Base-by-base conservation (phyloP, 2,797 vertebrate species). In the Choloepus didactylus region DNA sequence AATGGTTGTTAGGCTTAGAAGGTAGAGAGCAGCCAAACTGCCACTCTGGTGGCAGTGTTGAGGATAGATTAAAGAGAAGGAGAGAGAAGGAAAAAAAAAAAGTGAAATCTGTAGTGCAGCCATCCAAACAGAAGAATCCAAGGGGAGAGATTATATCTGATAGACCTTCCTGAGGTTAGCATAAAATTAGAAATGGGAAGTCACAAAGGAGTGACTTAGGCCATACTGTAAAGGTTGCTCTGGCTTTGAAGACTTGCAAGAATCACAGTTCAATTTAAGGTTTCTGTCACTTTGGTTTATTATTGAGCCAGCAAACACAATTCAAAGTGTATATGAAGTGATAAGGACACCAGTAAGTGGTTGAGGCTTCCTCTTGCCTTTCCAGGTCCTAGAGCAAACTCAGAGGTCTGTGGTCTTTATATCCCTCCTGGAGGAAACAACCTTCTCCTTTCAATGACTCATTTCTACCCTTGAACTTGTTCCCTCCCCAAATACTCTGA, bases 271-370 rank as follows among this genome's bases (percentile, higher is more conserved):
- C 62, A 27, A 0, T 41, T 80, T 62, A 56, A 77, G 85, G 49
- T 92, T 77, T 92, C 84, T 84, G 19, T 83, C 76, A 80, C 25
- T 85, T 41, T 62, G 51, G 38, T 82, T 92, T 96, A 62, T 88
- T 83, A 62, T 23, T 92, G 59, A 91, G 64, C n/a, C 86, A 96
- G 31, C 38, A 82, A 35, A 69, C 7, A 41, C 72, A 54, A 27
- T 89, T 86, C 27, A 18, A 38, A 51, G 73, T 8, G 5, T 56
- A 16, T 69, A 1, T 56, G 10, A 46, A 18, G 46, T 92, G 72
- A 51, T 73, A 11, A 89, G 49, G 91, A 54, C 59, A 31, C 6
- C 56, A 21, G 21, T 62, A 66, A 31, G 54, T 86, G 25, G 9
- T 21, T 19, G 35, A 79, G 31, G 11, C 59, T 92, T 92, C 49